These are phyloP conservation scores for Agonopterix subpropinquella DNA, from an alignment of 2,888 invertebrate species.

Conservation along the genomic window DNA sequence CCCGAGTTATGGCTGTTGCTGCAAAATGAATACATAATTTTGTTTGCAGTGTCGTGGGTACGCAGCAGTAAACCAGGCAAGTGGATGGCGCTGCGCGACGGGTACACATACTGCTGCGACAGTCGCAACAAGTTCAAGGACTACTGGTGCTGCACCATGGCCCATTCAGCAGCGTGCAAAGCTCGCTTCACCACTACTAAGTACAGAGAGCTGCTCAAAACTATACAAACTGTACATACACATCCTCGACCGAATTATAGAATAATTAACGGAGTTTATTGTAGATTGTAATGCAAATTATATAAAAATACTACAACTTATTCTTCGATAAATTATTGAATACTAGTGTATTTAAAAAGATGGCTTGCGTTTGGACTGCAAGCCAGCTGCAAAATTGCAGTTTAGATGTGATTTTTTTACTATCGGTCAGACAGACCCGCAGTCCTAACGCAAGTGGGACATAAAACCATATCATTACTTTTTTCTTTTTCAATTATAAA, in stretches of 20 bases:
- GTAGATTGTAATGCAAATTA: background rate
- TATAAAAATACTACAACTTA: no score
- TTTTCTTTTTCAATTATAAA: no score
- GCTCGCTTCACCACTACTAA: conserved; percentile 54
- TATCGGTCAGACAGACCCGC: no score
- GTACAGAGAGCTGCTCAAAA: background rate
- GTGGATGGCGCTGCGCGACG: background rate
- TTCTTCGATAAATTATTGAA: no score
- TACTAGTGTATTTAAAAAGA: no score
- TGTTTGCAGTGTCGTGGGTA: background rate
- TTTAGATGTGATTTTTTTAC: no score
- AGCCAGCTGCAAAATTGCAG: no score
- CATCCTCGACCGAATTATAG: background rate
- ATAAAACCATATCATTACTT: no score
- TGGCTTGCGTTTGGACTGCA: no score
- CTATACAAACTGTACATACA: background rate
- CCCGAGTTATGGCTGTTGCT: no score
- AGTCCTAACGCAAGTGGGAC: no score
- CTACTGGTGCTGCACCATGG: conserved; percentile 1
- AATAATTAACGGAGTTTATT: background rate
- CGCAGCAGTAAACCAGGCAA: background rate
- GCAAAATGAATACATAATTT: no score
- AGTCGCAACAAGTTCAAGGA: conserved; percentile 1
- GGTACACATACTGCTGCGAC: conserved; percentile 11
- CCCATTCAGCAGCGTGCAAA: conserved; percentile 30